A percentile compares a stretch with the other conserved stretches of the same genome.
Evolutionary conservation across 2,797 vertebrate genomes (phyloP).

Genomic region (Sciurus vulgaris): DNA sequence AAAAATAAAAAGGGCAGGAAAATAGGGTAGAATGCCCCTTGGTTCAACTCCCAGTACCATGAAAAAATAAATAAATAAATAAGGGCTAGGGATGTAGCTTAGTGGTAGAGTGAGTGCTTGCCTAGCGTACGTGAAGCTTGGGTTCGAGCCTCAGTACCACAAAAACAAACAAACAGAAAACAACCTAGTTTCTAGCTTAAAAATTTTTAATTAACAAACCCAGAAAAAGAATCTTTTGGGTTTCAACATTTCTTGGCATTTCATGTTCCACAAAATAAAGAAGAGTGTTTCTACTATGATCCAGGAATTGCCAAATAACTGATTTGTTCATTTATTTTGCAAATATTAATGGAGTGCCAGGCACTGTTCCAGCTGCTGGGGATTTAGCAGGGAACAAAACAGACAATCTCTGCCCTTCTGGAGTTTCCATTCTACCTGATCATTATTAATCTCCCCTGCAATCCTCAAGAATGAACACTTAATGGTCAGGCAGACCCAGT

Average conservation of each 20-base stretch:
- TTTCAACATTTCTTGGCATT: constrained; percentile 62
- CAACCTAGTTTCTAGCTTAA: neutral
- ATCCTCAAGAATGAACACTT: constrained; percentile 16
- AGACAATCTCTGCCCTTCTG: constrained; percentile 56
- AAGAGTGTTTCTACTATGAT: neutral
- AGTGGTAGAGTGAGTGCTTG: too few relatives aligned
- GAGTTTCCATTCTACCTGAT: constrained; percentile 63
- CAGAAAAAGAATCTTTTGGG: neutral
- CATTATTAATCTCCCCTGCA: constrained; percentile 16
- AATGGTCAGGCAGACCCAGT: neutral
- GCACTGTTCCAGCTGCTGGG: constrained; percentile 68
- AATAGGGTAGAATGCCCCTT: neutral
- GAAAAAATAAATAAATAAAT: neutral
- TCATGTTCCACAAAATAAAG: constrained; percentile 59
- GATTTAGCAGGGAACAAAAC: constrained; percentile 67
- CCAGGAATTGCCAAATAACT: constrained; percentile 46
- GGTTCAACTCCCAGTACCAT: neutral
- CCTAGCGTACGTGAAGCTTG: too few relatives aligned
- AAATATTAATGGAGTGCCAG: constrained; percentile 73
- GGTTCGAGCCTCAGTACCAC: too few relatives aligned
- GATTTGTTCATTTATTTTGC: constrained; percentile 73
- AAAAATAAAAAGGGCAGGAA: neutral
- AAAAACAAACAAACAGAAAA: neutral
- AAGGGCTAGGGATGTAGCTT: too few relatives aligned
- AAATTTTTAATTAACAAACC: neutral